Evolutionary conservation across 2,797 vertebrate genomes (phyloP), one percentile per base, ranked within the genome.

Genomic region (Propithecus deckenii): DNA sequence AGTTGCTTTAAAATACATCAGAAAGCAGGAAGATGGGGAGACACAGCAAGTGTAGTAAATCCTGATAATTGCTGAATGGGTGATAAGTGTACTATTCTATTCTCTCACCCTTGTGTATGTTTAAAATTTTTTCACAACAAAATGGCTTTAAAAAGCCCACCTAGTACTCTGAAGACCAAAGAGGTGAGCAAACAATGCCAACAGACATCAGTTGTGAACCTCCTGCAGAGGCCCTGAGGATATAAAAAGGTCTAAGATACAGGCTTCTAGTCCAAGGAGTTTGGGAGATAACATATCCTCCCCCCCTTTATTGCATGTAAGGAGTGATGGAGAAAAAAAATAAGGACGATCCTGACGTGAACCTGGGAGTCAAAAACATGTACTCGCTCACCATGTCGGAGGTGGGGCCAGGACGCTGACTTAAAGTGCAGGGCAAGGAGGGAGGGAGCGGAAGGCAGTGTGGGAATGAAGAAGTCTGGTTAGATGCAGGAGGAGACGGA

Each of bases 1-100:
- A 84, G 18, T 38, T 85, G 32, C 48, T 80, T 89, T 93, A 81
- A 94, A 92, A 96, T 65, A 74, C n/a, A 90, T 95, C 63, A 84
- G 57, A 52, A 93, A 96, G 81, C 12, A 46, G 20, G 48, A 52
- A 72, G 14, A 43, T n/a, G 5, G 52, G 41, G n/a, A 79, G 46
- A 74, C 41, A 63, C 59, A 79, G 48, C 41, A 32, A 94, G 22
- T 59, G 18, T 22, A 57, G 22, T n/a, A 80, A 61, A 90, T 91
- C 23, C 23, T 83, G 59, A 17, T 57, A 95, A 72, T 0, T 69
- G 72, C 61, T 88, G 50, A 67, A 91, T 92, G 17, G 35, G 43
- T 52, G 5, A 74, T 18, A 80, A 4, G 14, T 43, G 50, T 28
- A 79, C 10, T 41, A 80, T 52, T 72, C 32, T 86, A 80, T 52